These are phyloP conservation scores for Tadarida brasiliensis DNA, from an alignment of 2,797 vertebrate species.

Conservation along the genomic window DNA sequence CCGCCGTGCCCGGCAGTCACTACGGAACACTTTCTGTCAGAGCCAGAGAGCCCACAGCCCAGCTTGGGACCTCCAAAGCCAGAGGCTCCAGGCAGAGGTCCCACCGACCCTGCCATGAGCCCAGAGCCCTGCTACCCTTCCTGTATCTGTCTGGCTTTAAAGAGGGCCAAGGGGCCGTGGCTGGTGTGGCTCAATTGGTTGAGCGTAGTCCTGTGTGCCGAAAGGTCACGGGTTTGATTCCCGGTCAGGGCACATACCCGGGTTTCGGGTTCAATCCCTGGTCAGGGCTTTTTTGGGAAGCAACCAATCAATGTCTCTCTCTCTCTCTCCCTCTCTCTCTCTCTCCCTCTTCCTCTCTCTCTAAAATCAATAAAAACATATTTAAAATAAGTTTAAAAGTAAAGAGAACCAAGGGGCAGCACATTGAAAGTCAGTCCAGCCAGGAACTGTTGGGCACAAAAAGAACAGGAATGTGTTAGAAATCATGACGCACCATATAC, in stretches of 20 bases:
- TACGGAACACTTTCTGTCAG: fast-evolving
- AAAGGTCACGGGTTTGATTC: too few species aligned
- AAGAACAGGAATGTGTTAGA: background rate
- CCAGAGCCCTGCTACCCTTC: background rate
- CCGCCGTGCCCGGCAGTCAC: background rate
- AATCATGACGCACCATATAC: background rate
- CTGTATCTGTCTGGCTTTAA: background rate
- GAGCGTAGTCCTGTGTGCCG: too few species aligned
- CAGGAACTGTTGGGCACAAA: background rate
- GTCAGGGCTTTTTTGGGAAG: too few species aligned
- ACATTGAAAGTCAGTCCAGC: background rate
- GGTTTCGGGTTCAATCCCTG: too few species aligned
- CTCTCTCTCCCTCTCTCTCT: too few species aligned
- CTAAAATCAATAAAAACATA: too few species aligned
- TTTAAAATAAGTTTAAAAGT: too few species aligned
- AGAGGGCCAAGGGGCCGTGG: too few species aligned
- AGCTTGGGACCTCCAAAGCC: background rate
- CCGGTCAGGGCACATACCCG: too few species aligned
- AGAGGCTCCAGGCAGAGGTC: background rate
- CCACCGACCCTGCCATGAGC: background rate
- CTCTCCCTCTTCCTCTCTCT: too few species aligned
- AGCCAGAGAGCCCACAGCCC: background rate
- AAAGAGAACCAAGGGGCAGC: background rate
- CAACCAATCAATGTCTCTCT: too few species aligned
- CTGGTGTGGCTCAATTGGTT: too few species aligned